Base-by-base conservation (phyloP, 2,113 vertebrate species). In the Saccopteryx leptura region DNA sequence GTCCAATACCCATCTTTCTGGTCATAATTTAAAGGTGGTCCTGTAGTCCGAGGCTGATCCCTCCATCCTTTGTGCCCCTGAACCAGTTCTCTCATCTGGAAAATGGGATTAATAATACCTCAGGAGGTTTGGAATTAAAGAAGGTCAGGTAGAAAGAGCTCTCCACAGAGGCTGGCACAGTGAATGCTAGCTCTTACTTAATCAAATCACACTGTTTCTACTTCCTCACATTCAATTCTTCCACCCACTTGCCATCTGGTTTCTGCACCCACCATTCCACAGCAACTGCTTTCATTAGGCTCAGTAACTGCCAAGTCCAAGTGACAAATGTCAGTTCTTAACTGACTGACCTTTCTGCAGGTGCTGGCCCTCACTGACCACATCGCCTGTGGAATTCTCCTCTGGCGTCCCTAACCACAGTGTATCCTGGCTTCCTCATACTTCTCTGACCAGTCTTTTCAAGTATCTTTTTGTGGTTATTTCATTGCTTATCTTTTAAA, bases 281-380 rank as follows among this genome's bases (percentile, higher is more conserved):
- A 91, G 69, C 90, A 65, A 69, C 46, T 90, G 24, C 46, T 86
- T 85, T 85, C 31, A 80, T 17, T 12, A 93, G 75, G 75, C 46
- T 93, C 61, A 75, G 33, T 72, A 39, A 88, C 4, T 81, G 61
- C 60, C 54, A 96, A 84, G 83, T 79, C 19, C 91, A 94, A 92
- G 79, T 50, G 74, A 81, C 60, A 94, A 84, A 96, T 78, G 76
- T 83, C 74, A 90, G 63, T 50, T 56, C 74, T 71, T 81, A 58
- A 60, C 13, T 80, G 76, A 80, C 1, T 80, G 60, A 31, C 28
- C 23, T 83, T 92, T 80, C 69, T 56, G 66, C 65, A 86, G 85
- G 48, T 81, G 89, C 11, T 60, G 7, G 54, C 87, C n/a, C 65
- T 28, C 50, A 39, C 28, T 61, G 28, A 78, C 24, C 14, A 17